Evolutionary conservation across 2,113 vertebrate species (phyloP).

Genomic region (Edolisoma coerulescens): DNA sequence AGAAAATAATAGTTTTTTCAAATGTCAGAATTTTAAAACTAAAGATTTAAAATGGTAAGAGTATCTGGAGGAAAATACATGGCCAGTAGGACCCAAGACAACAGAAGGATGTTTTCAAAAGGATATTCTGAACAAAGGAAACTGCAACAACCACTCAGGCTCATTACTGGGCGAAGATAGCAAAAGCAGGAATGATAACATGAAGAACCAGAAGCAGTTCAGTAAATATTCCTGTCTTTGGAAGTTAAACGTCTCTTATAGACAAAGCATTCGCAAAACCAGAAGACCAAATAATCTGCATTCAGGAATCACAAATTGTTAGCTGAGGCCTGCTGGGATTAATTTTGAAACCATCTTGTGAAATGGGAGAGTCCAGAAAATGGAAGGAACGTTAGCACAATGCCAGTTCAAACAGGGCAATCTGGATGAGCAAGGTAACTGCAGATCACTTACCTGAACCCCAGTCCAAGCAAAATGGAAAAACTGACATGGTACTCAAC

Average conservation of each 20-base stretch:
- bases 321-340: not conserved
- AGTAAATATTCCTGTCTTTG: not conserved
- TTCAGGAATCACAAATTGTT: not conserved
- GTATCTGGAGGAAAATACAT: not conserved
- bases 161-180: not conserved
- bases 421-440: constrained; percentile 47
- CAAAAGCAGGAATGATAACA: not conserved
- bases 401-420: constrained; percentile 38
- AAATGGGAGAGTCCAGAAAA: constrained; percentile 4
- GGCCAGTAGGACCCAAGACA: not conserved
- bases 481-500: not conserved
- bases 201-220: not conserved
- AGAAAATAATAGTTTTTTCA: not conserved
- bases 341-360: not conserved
- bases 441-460: not conserved
- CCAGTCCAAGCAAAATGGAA: constrained; percentile 43
- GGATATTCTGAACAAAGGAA: not conserved
- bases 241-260: not conserved
- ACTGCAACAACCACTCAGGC: not conserved
- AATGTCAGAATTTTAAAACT: not conserved
- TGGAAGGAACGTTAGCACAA: not conserved
- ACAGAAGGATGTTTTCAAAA: not conserved
- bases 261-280: not conserved
- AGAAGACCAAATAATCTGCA: not conserved
- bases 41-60: not conserved